Base-by-base conservation (phyloP, 2,113 vertebrate genomes). In the Halcyon malimbica region DNA sequence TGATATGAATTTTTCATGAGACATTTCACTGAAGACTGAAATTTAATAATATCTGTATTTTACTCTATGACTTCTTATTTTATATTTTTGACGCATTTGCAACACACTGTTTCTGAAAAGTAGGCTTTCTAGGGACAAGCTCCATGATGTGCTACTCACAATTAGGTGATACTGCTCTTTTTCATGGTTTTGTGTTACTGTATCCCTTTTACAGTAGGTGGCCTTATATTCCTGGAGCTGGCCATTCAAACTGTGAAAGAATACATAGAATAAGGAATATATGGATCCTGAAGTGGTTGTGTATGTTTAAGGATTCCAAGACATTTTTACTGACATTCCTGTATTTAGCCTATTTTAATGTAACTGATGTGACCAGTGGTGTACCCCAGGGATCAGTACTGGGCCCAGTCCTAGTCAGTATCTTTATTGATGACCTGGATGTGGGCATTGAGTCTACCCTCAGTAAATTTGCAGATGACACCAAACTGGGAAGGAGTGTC, bases 1-100 rank as follows among this genome's bases (percentile, higher is more conserved):
- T 65, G 79, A 76, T 10, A 89, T 75, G 13, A 90, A 39, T 92
- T 94, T 83, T 94, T 92, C 79, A 89, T 83, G 42, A 90, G 46
- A 39, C 13, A 28, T 74, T 88, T 89, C 77, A 90, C 42, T 33
- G 9, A 65, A 80, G 23, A 78, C 50, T 83, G 79, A 70, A 74
- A 81, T 69, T 28, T 57, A 86, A 53, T 12, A 87, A 50, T 41
- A 76, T 51, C 56, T 28, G 7, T n/a, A 86, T 90, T 95, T 76
- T 87, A 84, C 5, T 24, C 33, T 39, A 16, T 31, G n/a, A 69
- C 79, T 71, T 68, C 10, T 76, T 65, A 62, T 91, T 83, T 87
- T 65, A 42, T 64, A 51, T 63, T 92, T 93, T 75, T 89, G 39
- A 79, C 28, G 33, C 44, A 65, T 68, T 91, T 91, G 44, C 35